Conservation (phyloP, 2,888 invertebrate species). For the Clistopyga incitator region DNA sequence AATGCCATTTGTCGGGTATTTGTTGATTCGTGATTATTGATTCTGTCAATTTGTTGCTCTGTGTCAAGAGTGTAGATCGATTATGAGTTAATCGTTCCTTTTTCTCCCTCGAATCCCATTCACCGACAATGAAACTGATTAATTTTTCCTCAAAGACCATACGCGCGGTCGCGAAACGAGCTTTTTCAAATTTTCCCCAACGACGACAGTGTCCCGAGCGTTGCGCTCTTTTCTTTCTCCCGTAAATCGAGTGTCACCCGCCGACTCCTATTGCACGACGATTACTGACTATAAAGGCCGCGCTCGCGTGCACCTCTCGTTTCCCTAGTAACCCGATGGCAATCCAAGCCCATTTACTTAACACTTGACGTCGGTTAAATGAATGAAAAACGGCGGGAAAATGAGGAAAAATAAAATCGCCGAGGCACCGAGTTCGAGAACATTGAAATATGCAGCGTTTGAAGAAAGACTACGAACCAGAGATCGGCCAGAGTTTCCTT, state of each 20-base stretch:
- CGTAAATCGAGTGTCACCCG: constrained; percentile 69
- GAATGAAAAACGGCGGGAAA: constrained; percentile 19
- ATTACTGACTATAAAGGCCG: constrained; percentile 66
- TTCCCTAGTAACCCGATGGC: constrained; percentile 71
- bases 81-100: constrained; percentile 24
- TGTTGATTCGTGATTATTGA: not conserved
- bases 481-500: not conserved
- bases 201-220: constrained; percentile 39
- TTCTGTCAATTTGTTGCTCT: constrained; percentile 31
- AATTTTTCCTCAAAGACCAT: constrained; percentile 42
- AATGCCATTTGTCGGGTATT: not conserved
- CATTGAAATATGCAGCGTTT: constrained; percentile 4
- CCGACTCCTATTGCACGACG: constrained; percentile 66
- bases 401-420: constrained; percentile 23
- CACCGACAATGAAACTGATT: constrained; percentile 49
- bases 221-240: constrained; percentile 34
- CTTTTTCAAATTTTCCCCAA: constrained; percentile 38
- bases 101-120: constrained; percentile 9
- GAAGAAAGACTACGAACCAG: not conserved
- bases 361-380: constrained; percentile 58
- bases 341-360: constrained; percentile 77
- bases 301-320: constrained; percentile 46
- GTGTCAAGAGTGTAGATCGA: constrained; percentile 3
- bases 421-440: constrained; percentile 1
- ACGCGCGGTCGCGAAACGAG: constrained; percentile 16